Base-by-base conservation (phyloP, 2,797 vertebrate species). In the Crax fasciolata region DNA sequence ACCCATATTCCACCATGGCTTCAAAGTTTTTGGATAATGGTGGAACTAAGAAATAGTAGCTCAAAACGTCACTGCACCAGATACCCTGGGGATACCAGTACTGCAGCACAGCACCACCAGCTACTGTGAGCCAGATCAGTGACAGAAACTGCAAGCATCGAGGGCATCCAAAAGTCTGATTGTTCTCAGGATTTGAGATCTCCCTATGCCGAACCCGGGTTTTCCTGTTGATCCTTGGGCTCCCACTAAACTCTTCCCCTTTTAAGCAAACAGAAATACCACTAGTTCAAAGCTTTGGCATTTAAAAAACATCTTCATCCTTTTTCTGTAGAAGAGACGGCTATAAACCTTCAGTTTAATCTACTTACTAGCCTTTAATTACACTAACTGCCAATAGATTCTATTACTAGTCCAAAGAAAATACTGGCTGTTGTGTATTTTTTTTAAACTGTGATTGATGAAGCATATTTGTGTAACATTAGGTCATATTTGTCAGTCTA, bases 331-430 rank as follows among this genome's bases (percentile, higher is more conserved):
- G 55, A 51, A 38, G 39, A 89, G 65, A 59, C 92, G 62, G 80
- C 89, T 95, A 89, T 14, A 94, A 94, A 93, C 81, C 86, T 59
- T 83, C 63, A 79, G 96, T 98, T 97, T 96, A 96, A 97, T 97
- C 93, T 97, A 68, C 71, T 90, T 91, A 49, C 83, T 91, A 95
- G 89, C 83, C 97, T 98, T 97, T 97, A 97, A 98, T 98, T 97
- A 97, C 70, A 46, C 38, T 83, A 94, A 96, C 94, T 96, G 93
- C 96, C 95, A 97, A 93, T 97, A 92, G 10, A 20, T 93, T 97
- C 68, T 87, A 90, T 74, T 71, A 46, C 80, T 35, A 72, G 85
- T 87, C 97, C 96, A 97, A 97, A 94, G 92, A 96, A 98, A 97
- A 96, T 90, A 96, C 68, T 94, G 92, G 19, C 52, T 91, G 88